Evolutionary conservation across 2,888 invertebrate species (phyloP), one percentile per base, ranked within the genome.

Genomic region (Drosophila mimetica): DNA sequence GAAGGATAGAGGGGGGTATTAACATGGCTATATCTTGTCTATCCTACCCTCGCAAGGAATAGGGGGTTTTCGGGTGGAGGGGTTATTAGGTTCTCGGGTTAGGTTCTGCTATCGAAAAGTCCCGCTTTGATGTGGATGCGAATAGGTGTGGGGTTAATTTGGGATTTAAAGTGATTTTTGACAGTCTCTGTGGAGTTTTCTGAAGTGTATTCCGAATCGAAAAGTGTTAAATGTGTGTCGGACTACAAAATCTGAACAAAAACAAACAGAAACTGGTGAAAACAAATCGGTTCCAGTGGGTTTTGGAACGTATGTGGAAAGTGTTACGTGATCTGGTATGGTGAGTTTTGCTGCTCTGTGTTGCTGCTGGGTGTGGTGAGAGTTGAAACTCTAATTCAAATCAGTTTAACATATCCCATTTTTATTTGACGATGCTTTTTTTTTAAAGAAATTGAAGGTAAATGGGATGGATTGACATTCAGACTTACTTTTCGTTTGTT

Each of bases 401-500:
- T 59, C 34, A 20, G 16, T 58, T 58, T 22, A 39, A 25, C 37
- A 30, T 57, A 46, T 37, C 11, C 16, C 30, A 36, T 30, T 22
- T 13, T 7, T 54, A 28, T 34, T 64, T 69, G 55, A 57, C 58
- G 48, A 71, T 85, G 63, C 70, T 57, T 55, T 65, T 72, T 32
- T 64, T 61, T 55, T 65, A 44, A 32, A 72, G 39, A 60, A 64
- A 58, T 77, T 59, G 25, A 83, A 74, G 74, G 66, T 53, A 65
- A 63, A 73, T 84, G 75, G 71, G 70, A 50, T 65, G 66, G 71
- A 74, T 73, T 50, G 74, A 88, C 77, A 80, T 86, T 86, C 59
- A 83, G 72, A 85, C 85, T 85, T 85, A 85, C 85, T 86, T 89
- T 86, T 86, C 67, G 71, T 73, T 86, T 77, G 73, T 71, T 75